Base-by-base conservation (phyloP, 2,888 invertebrate genomes). In the Chaitophorus viminalis region DNA sequence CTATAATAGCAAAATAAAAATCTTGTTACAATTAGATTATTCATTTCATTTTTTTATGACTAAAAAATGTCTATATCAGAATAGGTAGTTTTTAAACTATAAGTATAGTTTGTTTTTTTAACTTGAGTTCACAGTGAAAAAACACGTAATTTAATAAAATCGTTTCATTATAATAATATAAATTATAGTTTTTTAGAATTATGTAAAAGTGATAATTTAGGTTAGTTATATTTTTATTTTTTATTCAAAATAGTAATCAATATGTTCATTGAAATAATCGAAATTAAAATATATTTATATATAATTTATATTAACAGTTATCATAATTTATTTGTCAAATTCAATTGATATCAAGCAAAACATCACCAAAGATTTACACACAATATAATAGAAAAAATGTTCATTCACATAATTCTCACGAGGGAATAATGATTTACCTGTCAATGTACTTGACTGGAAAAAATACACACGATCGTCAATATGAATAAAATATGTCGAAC, bases 371-470 rank as follows among this genome's bases (percentile, higher is more conserved):
- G 17, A 21, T 25, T 74, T 65, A 46, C 46, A 46, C 46, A 46
- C 8, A 17, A 25, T 31, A 3, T 4, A 82, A 9, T 8, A 21
- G 29, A 21, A 76, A 8, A 78, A 78, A 25, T 82, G 68, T 82
- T 74, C 36, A 36, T 54, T 76, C 29, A 1, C 75, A 39, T 65
- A 33, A 68, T 76, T 84, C 75, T 65, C 83, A 46, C 75, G 46
- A 3, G 83, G 75, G 75, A 84, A 84, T 65, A 84, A 76, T 84
- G 65, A 76, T 84, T 84, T 65, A 65, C 75, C 65, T 84, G 83
- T 84, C 83, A 76, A 65, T 31, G 75, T 31, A 29, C 25, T 76
- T n/a, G 75, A 39, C 75, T 76, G 31, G 1, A 46, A 76, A 83
- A 68, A 60, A 39, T 31, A 25, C 39, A 65, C 31, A 60, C 14